Conservation (phyloP, 2,113 vertebrate genomes). For the Pseudorhombus dupliciocellatus region DNA sequence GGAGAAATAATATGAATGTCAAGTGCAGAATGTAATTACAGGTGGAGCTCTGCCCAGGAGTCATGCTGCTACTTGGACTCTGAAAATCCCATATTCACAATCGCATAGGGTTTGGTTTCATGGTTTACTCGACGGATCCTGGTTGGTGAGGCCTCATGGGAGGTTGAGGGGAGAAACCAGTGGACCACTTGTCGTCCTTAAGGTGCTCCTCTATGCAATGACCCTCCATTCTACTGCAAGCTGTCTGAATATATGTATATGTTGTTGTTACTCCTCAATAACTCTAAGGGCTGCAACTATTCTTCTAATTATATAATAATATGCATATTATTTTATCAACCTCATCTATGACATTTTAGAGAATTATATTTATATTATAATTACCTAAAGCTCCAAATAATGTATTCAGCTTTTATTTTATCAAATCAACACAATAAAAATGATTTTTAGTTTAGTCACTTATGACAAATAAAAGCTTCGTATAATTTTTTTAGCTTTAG, state of each 20-base stretch:
- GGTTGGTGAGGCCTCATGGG: conserved; percentile 28
- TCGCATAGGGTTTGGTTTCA: neutral
- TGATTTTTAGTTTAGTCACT: neutral
- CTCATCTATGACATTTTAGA: neutral
- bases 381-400: neutral
- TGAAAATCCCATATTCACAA: conserved; percentile 28
- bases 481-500: neutral
- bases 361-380: neutral
- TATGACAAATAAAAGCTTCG: neutral
- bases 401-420: neutral
- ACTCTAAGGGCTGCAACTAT: neutral
- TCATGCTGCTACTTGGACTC: conserved; percentile 39
- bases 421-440: neutral
- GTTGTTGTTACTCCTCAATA: neutral
- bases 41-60: conserved; percentile 29
- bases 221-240: neutral
- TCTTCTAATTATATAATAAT: neutral
- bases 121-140: conserved; percentile 10
- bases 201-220: conserved; percentile 21
- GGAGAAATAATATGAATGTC: conserved; percentile 42
- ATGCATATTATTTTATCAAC: neutral
- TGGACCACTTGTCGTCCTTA: conserved; percentile 43
- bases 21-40: conserved; percentile 31
- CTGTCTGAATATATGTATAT: neutral
- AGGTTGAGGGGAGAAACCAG: conserved; percentile 36